Evolutionary conservation across 2,888 invertebrate genomes (phyloP), one percentile per base, ranked within the genome.

Genomic region (Folsomia candida): DNA sequence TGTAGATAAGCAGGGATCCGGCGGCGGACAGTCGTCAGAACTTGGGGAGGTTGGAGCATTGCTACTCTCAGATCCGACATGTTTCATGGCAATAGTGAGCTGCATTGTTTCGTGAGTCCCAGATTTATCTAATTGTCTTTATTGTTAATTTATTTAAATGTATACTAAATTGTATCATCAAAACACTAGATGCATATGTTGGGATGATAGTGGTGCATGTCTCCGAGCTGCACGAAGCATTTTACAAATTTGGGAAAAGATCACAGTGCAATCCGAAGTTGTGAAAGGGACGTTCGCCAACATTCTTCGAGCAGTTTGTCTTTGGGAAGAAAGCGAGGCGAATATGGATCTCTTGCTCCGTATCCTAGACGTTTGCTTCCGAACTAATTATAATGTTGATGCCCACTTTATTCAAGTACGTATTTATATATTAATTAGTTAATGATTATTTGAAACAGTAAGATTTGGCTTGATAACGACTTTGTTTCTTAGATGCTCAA

Each of bases 121-220:
- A 18, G 26, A 47, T 47, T 47, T 47, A 11, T 47, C 6, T n/a
- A n/a, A n/a, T n/a, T n/a, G n/a, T n/a, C n/a, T n/a, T n/a, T n/a
- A n/a, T n/a, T n/a, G n/a, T n/a, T n/a, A n/a, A n/a, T n/a, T n/a
- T n/a, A n/a, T n/a, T n/a, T n/a, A n/a, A n/a, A n/a, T n/a, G n/a
- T n/a, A n/a, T n/a, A n/a, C 37, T 51, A 20, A 18, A 27, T 27
- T 62, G 20, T n/a, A 37, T 64, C 20, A 28, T 60, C 27, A n/a
- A 24, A 59, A 28, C n/a, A 59, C 2, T 57, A 80, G 79, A 25
- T 76, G 78, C 2, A 28, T 80, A 9, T 72, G 71, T 27, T 78
- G 80, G 78, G 74, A 80, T 26, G 78, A 76, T 57, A 76, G 76
- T 67, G 62, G 62, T 27, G 78, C 75, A 2, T 72, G 69, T 47